These are phyloP conservation scores for Ornithoptera priamus DNA, from an alignment of 2,888 invertebrate genomes.

Conservation along the genomic window DNA sequence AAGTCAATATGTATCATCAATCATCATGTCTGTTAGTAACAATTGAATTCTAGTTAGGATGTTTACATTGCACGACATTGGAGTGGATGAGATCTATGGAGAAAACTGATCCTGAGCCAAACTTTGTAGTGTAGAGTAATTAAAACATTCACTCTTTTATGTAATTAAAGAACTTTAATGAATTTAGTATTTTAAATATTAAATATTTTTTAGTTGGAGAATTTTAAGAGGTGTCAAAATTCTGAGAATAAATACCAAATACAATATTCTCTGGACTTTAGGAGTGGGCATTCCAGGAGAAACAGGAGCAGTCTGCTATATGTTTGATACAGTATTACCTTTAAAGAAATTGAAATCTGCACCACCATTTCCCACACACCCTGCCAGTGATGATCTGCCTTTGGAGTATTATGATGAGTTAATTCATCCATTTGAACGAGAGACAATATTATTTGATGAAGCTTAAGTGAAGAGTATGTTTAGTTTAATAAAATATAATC, in stretches of 20 bases:
- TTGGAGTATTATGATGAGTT: constrained; percentile 89
- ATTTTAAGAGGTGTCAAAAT: constrained; percentile 85
- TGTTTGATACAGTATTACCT: constrained; percentile 89
- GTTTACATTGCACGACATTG: no score
- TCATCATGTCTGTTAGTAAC: no score
- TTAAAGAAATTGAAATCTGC: constrained; percentile 78
- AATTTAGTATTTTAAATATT: neutral
- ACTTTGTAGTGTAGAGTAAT: no score
- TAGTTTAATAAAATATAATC: neutral
- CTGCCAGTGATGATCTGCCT: constrained; percentile 80
- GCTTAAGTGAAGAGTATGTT: constrained; percentile 36
- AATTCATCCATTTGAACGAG: constrained; percentile 86
- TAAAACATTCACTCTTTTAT: no score
- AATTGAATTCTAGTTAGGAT: no score
- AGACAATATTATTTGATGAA: constrained; percentile 84
- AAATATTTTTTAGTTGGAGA: constrained; percentile 72
- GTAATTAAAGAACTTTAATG: no score
- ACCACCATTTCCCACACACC: constrained; percentile 91
- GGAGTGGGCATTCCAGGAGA: constrained; percentile 92
- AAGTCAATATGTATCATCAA: no score
- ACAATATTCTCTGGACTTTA: constrained; percentile 94
- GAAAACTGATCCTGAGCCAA: no score
- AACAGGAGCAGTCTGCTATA: constrained; percentile 87
- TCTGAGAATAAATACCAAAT: constrained; percentile 94
- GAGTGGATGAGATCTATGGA: no score